Evolutionary conservation across 2,888 invertebrate species (phyloP).

Genomic region (Schizotus pectinicornis): DNA sequence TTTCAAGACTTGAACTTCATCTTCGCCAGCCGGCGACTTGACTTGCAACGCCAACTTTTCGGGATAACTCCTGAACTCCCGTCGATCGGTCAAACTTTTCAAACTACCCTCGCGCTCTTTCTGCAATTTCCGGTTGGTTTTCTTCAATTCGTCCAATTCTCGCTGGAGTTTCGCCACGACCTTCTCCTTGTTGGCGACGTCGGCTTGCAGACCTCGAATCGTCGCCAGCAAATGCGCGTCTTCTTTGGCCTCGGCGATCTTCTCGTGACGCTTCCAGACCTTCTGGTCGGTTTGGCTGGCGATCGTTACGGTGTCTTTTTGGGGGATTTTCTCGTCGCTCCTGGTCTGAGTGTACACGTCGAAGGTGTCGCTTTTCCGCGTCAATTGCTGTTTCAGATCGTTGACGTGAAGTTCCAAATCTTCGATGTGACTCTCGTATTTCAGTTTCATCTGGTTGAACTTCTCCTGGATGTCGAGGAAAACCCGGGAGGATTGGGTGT

Average conservation of each 20-base stretch:
- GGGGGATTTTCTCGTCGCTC: conserved; percentile 46
- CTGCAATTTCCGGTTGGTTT: conserved; percentile 76
- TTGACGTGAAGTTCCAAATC: conserved; percentile 73
- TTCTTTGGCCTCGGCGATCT: conserved; percentile 64
- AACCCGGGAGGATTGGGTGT: conserved; percentile 73
- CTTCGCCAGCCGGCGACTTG: conserved; percentile 55
- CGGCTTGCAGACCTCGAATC: conserved; percentile 78
- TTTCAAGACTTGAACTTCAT: conserved; percentile 61
- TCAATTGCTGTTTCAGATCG: conserved; percentile 55
- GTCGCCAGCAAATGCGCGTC: conserved; percentile 80
- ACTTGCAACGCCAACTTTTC: conserved; percentile 51
- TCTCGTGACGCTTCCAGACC: conserved; percentile 1
- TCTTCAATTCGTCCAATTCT: conserved; percentile 77
- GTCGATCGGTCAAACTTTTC: conserved; percentile 55
- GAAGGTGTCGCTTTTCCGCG: conserved; percentile 56
- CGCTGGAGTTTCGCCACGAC: conserved; percentile 73
- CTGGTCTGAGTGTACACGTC: conserved; percentile 56
- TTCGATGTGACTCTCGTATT: conserved; percentile 76
- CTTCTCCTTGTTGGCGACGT: conserved; percentile 76
- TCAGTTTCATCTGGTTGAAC: conserved; percentile 77
- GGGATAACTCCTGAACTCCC: conserved; percentile 51
- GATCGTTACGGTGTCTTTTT: conserved; percentile 49
- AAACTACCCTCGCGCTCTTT: conserved; percentile 73
- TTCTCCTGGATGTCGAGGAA: conserved; percentile 76
- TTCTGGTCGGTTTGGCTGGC: conserved; percentile 47